phyloP scores from a whole-genome alignment of 1,140 invertebrate genomes.

The Bilobella aurantiaca region DNA sequence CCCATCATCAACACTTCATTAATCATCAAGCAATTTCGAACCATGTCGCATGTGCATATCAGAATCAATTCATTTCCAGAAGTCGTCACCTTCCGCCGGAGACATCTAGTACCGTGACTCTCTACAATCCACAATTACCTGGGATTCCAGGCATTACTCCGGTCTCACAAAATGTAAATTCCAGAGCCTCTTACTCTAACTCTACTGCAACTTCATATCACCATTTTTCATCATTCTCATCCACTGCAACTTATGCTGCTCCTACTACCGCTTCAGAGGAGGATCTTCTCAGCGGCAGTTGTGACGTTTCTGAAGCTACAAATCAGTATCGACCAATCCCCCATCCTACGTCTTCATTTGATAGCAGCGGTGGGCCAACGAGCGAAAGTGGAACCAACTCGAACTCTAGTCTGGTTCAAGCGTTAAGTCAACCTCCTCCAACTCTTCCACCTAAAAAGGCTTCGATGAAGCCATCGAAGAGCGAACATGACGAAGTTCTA shows the following conservation, averaged over 20 bases:
- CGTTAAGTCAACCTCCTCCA: conserved; percentile 42
- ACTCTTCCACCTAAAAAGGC: conserved; percentile 64
- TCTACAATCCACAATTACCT: conserved; percentile 16
- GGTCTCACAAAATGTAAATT: neutral
- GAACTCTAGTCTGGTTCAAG: neutral
- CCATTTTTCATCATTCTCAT: conserved; percentile 23
- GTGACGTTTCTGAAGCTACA: neutral
- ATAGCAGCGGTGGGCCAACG: neutral
- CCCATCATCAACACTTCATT: conserved; percentile 17
- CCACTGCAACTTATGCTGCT: neutral
- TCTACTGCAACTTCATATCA: conserved; percentile 20
- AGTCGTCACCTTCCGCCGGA: conserved; percentile 1
- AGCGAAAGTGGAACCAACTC: neutral
- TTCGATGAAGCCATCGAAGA: conserved; percentile 25
- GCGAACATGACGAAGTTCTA: conserved; percentile 26
- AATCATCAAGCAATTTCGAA: conserved; percentile 22
- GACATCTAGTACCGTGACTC: conserved; percentile 13
- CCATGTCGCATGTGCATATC: conserved; percentile 3
- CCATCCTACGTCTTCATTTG: neutral
- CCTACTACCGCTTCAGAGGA: conserved; percentile 4
- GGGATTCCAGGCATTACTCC: conserved; percentile 14
- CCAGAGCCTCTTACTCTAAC: conserved; percentile 9
- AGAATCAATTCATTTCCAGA: conserved; percentile 1
- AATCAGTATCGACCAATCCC: conserved; percentile 5
- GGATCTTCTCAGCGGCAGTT: neutral